Evolutionary conservation across 2,797 vertebrate genomes (phyloP).

Genomic region (Eremophila alpestris): DNA sequence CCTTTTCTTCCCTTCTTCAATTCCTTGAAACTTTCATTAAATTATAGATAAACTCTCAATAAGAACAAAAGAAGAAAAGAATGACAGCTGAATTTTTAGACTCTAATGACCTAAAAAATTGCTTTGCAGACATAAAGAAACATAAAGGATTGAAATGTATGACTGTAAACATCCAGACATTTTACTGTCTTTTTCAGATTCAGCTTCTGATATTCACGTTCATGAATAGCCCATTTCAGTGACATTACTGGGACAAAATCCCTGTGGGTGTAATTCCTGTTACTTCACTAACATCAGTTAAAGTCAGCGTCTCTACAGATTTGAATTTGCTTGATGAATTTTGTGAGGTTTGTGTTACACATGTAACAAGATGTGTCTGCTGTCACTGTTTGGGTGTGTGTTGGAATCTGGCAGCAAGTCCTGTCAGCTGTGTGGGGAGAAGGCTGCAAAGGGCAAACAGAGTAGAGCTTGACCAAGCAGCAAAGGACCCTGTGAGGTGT

Average conservation of each 20-base stretch:
- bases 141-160: conserved; percentile 6
- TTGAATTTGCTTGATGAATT: background rate
- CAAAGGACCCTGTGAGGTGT: background rate
- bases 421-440: background rate
- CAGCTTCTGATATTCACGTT: background rate
- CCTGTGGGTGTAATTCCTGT: background rate
- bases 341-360: background rate
- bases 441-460: background rate
- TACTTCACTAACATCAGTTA: background rate
- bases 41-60: conserved; percentile 12
- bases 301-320: background rate
- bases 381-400: rapidly evolving
- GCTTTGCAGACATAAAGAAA: conserved; percentile 10
- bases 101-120: conserved; percentile 35
- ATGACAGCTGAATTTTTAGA: conserved; percentile 25
- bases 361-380: background rate
- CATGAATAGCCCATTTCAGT: background rate
- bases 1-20: background rate
- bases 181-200: background rate
- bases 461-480: background rate
- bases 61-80: conserved; percentile 23
- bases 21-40: conserved; percentile 4
- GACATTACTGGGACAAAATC: background rate
- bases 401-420: background rate
- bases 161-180: background rate